Conservation (phyloP, 2,113 vertebrate species). For the Petroica traversi region DNA sequence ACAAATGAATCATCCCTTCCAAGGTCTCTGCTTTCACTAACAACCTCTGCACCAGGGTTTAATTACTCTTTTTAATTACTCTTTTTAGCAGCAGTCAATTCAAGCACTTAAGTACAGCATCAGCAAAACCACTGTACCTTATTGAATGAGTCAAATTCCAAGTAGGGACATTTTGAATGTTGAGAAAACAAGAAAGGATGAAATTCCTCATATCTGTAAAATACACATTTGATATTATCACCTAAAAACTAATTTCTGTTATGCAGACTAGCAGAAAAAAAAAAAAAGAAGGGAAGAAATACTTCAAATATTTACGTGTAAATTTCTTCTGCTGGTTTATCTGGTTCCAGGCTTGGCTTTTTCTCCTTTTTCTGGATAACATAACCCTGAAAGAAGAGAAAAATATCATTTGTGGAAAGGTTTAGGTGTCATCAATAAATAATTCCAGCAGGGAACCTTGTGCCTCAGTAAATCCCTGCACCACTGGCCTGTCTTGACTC, state of each 20-base stretch:
- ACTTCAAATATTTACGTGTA: slow-evolving; percentile 84
- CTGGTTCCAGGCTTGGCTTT: slow-evolving; percentile 86
- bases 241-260: slow-evolving; percentile 10
- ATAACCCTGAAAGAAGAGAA: slow-evolving; percentile 79
- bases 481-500: neutral
- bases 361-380: slow-evolving; percentile 94
- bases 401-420: neutral
- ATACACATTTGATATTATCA: slow-evolving; percentile 59
- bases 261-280: neutral
- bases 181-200: slow-evolving; percentile 97
- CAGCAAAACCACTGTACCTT: slow-evolving; percentile 81
- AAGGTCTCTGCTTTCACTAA: neutral
- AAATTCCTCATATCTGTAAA: slow-evolving; percentile 95
- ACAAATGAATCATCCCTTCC: neutral
- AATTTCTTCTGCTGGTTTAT: slow-evolving; percentile 86
- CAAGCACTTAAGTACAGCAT: slow-evolving; percentile 28
- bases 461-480: neutral
- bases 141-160: slow-evolving; percentile 96
- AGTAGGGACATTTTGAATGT: slow-evolving; percentile 81
- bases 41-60: neutral
- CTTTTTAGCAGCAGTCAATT: neutral
- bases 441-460: neutral
- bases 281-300: neutral
- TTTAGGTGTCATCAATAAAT: neutral
- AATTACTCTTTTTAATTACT: neutral